Evolutionary conservation across 1,140 invertebrate species (phyloP).

Genomic region (Plutomurus gul): DNA sequence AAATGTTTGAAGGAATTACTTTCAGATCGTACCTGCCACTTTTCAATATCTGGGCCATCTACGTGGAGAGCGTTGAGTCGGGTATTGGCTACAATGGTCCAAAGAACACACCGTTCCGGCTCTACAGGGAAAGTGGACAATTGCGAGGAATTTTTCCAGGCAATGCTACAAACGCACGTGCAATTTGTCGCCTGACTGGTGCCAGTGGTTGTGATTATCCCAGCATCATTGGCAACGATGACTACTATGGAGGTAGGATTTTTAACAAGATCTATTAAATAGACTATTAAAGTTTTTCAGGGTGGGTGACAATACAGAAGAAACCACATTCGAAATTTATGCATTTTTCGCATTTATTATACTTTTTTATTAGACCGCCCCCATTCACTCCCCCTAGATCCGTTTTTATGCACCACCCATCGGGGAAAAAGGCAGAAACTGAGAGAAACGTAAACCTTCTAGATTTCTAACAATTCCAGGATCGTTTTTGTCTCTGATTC

Average conservation of each 20-base stretch:
- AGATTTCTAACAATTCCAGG: no score
- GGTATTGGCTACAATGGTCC: conserved; percentile 45
- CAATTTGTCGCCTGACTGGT: conserved; percentile 27
- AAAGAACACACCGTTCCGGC: conserved; percentile 42
- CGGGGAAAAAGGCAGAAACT: no score
- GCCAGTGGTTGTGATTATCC: conserved; percentile 40
- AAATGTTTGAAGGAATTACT: conserved; percentile 44
- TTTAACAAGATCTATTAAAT: no score
- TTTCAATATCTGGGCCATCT: conserved; percentile 49
- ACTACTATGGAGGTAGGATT: conserved; percentile 16
- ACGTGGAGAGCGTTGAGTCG: conserved; percentile 20
- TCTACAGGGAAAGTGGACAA: conserved; percentile 40
- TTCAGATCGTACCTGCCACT: conserved; percentile 37
- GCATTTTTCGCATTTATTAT: no score
- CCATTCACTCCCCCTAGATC: no score
- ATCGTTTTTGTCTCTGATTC: no score
- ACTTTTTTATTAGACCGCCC: no score
- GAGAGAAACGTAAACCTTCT: no score
- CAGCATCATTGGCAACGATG: conserved; percentile 41
- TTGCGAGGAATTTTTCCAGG: conserved; percentile 38
- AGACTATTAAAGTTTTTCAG: no score
- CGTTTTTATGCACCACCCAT: no score
- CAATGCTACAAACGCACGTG: conserved; percentile 37
- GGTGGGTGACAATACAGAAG: no score
- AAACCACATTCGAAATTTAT: no score